Evolutionary conservation across 2,113 vertebrate species (phyloP).

Genomic region (Poecile atricapillus): DNA sequence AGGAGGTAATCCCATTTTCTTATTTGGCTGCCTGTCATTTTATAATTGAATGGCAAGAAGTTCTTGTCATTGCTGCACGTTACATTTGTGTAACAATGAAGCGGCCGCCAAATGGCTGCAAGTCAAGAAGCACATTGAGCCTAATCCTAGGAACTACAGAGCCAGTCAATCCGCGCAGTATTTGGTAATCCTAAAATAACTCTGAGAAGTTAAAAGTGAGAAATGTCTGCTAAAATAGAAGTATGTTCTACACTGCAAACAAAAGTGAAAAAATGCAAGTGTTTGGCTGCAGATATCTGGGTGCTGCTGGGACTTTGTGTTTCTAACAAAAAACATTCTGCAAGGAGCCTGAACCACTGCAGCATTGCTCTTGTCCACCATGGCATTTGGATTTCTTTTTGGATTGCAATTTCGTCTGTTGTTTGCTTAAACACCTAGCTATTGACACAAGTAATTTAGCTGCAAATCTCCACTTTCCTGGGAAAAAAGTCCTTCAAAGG

Average conservation of each 20-base stretch:
- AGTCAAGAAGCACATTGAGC: background rate
- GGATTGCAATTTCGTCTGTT: background rate
- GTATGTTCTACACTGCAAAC: background rate
- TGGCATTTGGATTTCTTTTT: background rate
- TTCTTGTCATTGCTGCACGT: background rate
- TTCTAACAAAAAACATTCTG: background rate
- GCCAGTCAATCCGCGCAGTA: background rate
- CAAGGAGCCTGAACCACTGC: background rate
- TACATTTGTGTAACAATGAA: background rate
- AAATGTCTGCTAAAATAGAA: background rate
- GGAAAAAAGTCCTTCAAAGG: slow-evolving; percentile 10
- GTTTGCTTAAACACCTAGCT: background rate
- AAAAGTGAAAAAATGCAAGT: background rate
- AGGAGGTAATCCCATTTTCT: slow-evolving; percentile 13
- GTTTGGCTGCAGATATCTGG: background rate
- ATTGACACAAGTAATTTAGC: background rate
- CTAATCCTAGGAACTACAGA: background rate
- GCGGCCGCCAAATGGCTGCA: background rate
- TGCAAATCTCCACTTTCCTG: background rate
- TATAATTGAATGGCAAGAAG: slow-evolving; percentile 17
- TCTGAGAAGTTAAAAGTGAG: background rate
- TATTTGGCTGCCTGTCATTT: slow-evolving; percentile 19
- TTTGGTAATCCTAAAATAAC: background rate
- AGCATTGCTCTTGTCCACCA: background rate
- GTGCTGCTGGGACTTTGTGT: background rate